A percentile compares a stretch with the other conserved stretches of the same genome.
Evolutionary conservation across 2,888 invertebrate species (phyloP).

Genomic region (Elysia crispata): DNA sequence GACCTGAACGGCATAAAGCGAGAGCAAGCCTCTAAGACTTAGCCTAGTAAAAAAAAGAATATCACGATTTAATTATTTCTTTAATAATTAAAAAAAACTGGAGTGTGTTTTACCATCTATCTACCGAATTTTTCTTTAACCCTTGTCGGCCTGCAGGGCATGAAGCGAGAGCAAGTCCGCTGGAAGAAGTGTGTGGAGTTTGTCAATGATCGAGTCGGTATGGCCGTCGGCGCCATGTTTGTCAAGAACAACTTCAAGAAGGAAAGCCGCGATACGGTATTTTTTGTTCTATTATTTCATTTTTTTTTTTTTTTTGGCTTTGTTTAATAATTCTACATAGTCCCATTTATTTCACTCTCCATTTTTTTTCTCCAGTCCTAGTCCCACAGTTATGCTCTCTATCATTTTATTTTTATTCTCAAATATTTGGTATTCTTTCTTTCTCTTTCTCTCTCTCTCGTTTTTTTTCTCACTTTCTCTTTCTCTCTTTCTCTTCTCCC

Average conservation of each 20-base stretch:
- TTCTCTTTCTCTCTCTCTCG: conserved; percentile 5
- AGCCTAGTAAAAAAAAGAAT: too few relatives aligned
- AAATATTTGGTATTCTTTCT: neutral
- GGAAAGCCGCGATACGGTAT: conserved; percentile 88
- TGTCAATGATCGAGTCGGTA: conserved; percentile 91
- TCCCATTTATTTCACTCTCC: too few relatives aligned
- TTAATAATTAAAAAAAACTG: too few relatives aligned
- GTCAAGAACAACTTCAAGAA: conserved; percentile 92
- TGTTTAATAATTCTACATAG: too few relatives aligned
- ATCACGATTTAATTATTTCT: too few relatives aligned
- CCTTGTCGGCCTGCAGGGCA: conserved; percentile 67
- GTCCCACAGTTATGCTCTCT: neutral
- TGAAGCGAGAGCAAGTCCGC: conserved; percentile 78
- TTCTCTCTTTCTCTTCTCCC: neutral
- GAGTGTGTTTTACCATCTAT: too few relatives aligned
- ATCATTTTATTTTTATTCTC: neutral
- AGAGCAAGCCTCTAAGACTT: too few relatives aligned
- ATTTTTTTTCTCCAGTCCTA: too few relatives aligned
- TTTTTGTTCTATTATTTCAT: conserved; percentile 23
- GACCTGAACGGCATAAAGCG: too few relatives aligned
- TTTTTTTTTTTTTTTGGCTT: too few relatives aligned
- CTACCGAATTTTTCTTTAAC: too few relatives aligned
- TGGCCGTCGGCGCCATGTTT: conserved; percentile 95
- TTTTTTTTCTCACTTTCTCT: too few relatives aligned
- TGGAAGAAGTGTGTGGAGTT: conserved; percentile 96